These are phyloP conservation scores for Ifrita kowaldi DNA, from an alignment of 2,113 vertebrate genomes.

Conservation along the genomic window DNA sequence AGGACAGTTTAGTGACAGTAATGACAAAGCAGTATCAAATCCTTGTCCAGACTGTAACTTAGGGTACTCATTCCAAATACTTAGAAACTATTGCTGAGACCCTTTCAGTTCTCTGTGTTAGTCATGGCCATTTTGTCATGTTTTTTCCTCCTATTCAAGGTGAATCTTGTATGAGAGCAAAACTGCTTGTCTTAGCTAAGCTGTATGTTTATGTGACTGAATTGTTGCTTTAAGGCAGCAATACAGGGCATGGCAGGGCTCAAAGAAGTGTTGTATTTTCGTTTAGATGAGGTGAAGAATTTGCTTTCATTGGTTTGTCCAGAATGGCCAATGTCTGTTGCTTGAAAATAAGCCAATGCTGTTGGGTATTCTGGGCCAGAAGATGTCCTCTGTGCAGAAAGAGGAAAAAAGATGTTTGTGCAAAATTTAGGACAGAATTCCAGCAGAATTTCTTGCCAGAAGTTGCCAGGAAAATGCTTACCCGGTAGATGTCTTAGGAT, in stretches of 20 bases:
- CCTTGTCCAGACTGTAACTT: not conserved
- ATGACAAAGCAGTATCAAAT: not conserved
- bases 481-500: not conserved
- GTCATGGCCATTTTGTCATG: not conserved
- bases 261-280: not conserved
- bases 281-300: not conserved
- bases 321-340: not conserved
- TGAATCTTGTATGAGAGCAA: not conserved
- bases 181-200: not conserved
- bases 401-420: not conserved
- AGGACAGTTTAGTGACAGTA: not conserved
- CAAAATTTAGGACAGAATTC: not conserved
- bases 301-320: not conserved
- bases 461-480: not conserved
- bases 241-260: not conserved
- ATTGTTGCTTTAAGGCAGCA: not conserved
- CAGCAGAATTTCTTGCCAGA: not conserved
- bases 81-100: not conserved
- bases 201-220: not conserved
- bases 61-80: not conserved
- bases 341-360: not conserved
- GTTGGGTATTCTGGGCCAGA: not conserved
- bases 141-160: not conserved
- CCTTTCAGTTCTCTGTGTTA: not conserved
- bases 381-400: not conserved